A percentile compares a stretch with the other conserved stretches of the same genome.
Evolutionary conservation across 2,113 vertebrate genomes (phyloP).

Genomic region (Tyto alba): DNA sequence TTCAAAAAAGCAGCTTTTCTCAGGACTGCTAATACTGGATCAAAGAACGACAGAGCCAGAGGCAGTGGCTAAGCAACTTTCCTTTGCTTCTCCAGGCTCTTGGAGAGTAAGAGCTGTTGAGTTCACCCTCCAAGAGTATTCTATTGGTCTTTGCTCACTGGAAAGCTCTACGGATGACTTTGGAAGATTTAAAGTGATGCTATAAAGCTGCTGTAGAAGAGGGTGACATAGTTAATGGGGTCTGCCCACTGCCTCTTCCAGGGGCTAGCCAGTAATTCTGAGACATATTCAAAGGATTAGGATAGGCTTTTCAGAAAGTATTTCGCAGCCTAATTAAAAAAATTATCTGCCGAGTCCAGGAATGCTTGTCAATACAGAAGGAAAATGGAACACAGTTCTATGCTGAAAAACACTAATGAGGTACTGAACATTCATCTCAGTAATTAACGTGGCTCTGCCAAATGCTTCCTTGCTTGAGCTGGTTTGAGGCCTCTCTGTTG

Average conservation of each 20-base stretch:
- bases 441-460: background rate
- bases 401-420: background rate
- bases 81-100: background rate
- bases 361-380: background rate
- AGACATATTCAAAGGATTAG: background rate
- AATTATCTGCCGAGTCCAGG: background rate
- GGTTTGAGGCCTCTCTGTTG: background rate
- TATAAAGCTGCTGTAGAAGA: background rate
- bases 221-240: background rate
- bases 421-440: background rate
- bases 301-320: background rate
- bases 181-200: background rate
- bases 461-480: background rate
- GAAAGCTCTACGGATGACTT: background rate
- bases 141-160: background rate
- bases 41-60: background rate
- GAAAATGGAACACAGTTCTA: background rate
- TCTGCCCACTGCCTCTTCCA: background rate
- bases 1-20: conserved; percentile 56
- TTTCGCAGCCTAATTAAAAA: conserved; percentile 17
- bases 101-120: background rate
- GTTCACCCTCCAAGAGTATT: background rate
- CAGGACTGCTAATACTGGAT: conserved; percentile 18
- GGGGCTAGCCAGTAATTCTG: background rate
- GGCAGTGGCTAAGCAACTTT: background rate